Evolutionary conservation across 1,140 invertebrate species (phyloP).

Genomic region (Acromyrmex heyeri): DNA sequence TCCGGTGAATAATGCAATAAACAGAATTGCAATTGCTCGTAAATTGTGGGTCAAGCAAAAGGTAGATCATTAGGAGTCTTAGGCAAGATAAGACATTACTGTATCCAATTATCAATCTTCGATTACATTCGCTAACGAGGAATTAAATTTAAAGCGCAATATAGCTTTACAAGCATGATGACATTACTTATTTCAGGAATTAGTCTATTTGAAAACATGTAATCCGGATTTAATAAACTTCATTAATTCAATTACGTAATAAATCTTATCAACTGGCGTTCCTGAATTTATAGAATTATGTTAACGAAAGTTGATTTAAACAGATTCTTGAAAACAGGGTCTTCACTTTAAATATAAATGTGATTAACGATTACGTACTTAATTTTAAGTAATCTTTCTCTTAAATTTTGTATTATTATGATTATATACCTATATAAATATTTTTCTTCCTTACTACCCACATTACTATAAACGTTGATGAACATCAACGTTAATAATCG

Average conservation of each 20-base stretch:
- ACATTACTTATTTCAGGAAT: slow-evolving; percentile 1
- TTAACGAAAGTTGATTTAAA: background rate
- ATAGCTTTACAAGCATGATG: background rate
- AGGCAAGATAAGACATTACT: background rate
- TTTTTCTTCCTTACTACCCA: too few species aligned
- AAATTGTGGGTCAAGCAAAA: background rate
- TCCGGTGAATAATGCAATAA: slow-evolving; percentile 16
- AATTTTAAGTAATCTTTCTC: background rate
- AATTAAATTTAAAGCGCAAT: slow-evolving; percentile 35
- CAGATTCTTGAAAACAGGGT: background rate
- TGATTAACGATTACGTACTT: background rate
- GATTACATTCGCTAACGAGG: slow-evolving; percentile 24
- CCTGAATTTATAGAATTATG: background rate
- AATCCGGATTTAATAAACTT: background rate
- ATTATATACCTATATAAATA: too few species aligned
- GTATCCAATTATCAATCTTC: slow-evolving; percentile 14
- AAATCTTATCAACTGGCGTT: background rate
- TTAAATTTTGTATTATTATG: background rate
- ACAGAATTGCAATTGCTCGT: slow-evolving; percentile 13
- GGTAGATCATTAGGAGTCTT: slow-evolving; percentile 1
- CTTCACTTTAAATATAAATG: background rate
- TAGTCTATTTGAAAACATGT: background rate
- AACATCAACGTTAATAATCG: background rate
- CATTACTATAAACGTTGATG: background rate
- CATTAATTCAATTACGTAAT: slow-evolving; percentile 4